These are phyloP conservation scores for Cyanistes caeruleus DNA, from an alignment of 2,113 vertebrate genomes.

Conservation along the genomic window DNA sequence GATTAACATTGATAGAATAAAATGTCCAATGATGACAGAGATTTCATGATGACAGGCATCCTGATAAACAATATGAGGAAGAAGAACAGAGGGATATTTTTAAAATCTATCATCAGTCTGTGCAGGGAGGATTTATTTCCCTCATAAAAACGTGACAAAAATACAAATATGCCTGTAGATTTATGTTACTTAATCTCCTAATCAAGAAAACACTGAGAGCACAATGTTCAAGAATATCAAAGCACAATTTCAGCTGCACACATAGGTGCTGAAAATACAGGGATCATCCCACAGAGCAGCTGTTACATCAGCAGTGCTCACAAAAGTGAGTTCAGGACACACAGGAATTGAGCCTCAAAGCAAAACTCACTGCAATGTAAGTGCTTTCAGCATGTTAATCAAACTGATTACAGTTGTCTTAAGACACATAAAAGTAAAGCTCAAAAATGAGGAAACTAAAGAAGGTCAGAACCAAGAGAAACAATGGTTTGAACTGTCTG, in stretches of 20 bases:
- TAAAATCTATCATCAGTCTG: background rate
- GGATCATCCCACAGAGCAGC: background rate
- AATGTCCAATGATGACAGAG: background rate
- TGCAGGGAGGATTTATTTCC: background rate
- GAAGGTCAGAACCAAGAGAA: background rate
- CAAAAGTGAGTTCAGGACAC: background rate
- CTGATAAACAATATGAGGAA: background rate
- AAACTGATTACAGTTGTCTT: background rate
- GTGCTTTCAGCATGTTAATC: background rate
- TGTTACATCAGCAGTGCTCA: background rate
- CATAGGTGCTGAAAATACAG: background rate
- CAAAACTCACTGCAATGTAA: background rate
- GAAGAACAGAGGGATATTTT: conserved; percentile 2
- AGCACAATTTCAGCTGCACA: background rate
- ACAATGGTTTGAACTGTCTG: background rate
- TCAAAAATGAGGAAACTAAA: background rate
- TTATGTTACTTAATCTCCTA: background rate
- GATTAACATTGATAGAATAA: background rate
- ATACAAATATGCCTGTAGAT: background rate
- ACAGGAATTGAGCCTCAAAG: background rate
- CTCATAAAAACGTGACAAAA: background rate
- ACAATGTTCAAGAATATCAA: background rate
- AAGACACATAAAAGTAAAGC: background rate
- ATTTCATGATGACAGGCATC: background rate
- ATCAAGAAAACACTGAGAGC: background rate